Base-by-base conservation (phyloP, 2,797 vertebrate genomes). In the Darevskia nairensis region DNA sequence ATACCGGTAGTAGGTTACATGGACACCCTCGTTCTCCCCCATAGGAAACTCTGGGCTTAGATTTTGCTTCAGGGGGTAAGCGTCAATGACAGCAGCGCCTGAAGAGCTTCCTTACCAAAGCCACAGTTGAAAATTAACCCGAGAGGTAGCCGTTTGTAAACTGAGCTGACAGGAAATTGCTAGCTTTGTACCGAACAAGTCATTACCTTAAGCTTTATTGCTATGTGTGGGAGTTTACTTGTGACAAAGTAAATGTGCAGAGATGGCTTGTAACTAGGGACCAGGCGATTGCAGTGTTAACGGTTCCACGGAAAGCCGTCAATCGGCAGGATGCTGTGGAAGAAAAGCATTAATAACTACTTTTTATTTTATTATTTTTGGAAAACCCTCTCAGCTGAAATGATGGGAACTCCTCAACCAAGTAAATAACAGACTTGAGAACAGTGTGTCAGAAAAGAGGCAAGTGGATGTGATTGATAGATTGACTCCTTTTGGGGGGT, bases 161-260 rank as follows among this genome's bases (percentile, higher is more conserved):
- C 74, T 82, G 46, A 90, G 89, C 92, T 93, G 95, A 91, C 95
- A 96, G 95, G 90, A 94, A 96, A 96, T 94, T 94, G 95, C 93
- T 89, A 89, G 93, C 92, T 95, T 94, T 92, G 89, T 94, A 89
- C 94, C 92, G 92, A 94, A 95, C 95, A 94, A 95, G 95, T 95
- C 94, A 94, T 96, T 96, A 95, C 94, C 94, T 94, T 92, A 92
- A 95, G 93, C 94, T 96, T 96, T 96, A 95, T 95, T 95, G 92
- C 94, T 13, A 2, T 92, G 89, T 89, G 93, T 82, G 68, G 85
- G 94, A 92, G 92, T 95, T 96, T 95, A 92, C 90, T 95, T 82
- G 93, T 94, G 94, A 93, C 94, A 95, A 95, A 94, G 92, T 94
- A 95, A 95, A 96, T 94, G 95, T 79, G 86, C 91, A 91, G 94